Evolutionary conservation across 1,140 invertebrate genomes (phyloP).

Genomic region (Globodera rostochiensis): DNA sequence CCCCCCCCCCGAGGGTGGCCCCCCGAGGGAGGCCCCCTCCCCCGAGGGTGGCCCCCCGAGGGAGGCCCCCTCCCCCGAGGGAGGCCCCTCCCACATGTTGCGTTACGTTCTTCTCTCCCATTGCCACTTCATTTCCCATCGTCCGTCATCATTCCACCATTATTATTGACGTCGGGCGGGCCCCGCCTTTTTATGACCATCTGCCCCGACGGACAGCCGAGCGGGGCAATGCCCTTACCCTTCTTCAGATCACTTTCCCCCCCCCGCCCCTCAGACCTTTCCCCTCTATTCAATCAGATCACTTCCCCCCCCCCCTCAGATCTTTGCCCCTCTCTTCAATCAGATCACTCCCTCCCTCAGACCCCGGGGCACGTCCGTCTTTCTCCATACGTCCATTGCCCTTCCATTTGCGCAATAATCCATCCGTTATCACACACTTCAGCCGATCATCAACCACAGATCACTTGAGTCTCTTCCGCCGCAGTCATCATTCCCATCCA

Average conservation of each 20-base stretch:
- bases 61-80: too few relatives aligned
- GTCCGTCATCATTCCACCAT: background rate
- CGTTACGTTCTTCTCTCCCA: background rate
- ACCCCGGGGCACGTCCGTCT: background rate
- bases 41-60: too few relatives aligned
- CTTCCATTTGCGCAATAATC: background rate
- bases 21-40: too few relatives aligned
- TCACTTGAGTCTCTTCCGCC: background rate
- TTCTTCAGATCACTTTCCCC: constrained; percentile 2
- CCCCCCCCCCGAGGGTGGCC: too few relatives aligned
- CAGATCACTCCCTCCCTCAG: background rate
- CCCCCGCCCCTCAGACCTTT: background rate
- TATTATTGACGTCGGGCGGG: background rate
- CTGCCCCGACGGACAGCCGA: constrained; percentile 2
- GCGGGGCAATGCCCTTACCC: background rate
- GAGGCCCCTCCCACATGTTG: too few relatives aligned
- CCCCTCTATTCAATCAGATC: too few relatives aligned
- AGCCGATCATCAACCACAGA: background rate
- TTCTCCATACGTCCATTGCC: background rate
- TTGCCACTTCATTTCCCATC: background rate
- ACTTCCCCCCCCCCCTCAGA: background rate
- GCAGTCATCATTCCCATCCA: background rate
- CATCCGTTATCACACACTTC: background rate
- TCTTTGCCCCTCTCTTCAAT: background rate
- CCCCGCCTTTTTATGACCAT: background rate